These are phyloP conservation scores for Caenorhabditis sinica DNA, from an alignment of 2,888 invertebrate genomes.

Conservation along the genomic window DNA sequence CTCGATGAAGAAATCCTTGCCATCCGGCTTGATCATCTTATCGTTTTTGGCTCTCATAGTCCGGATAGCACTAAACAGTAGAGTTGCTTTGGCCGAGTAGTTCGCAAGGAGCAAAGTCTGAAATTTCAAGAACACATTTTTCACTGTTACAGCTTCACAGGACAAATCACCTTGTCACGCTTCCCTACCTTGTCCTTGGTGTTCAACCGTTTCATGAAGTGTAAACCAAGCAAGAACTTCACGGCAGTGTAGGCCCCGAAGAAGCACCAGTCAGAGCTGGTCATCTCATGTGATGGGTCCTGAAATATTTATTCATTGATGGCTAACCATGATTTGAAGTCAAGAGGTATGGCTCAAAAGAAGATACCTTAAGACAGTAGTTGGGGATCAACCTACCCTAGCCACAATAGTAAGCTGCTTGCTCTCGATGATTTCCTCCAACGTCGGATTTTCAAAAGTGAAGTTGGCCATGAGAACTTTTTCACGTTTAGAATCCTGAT, in stretches of 20 bases:
- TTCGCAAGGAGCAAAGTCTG: slow-evolving; percentile 28
- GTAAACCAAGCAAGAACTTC: slow-evolving; percentile 28
- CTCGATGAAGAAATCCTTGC: slow-evolving; percentile 49
- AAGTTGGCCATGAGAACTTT: slow-evolving; percentile 30
- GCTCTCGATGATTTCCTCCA: slow-evolving; percentile 35
- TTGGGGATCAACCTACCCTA: slow-evolving; percentile 9
- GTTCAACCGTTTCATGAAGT: slow-evolving; percentile 39
- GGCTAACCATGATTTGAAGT: no score
- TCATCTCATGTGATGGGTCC: slow-evolving; percentile 47
- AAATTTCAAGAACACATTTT: not conserved
- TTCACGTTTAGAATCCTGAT: slow-evolving; percentile 36
- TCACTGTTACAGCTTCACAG: not conserved
- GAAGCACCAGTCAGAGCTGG: slow-evolving; percentile 52
- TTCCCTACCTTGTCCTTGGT: slow-evolving; percentile 36
- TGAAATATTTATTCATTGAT: no score
- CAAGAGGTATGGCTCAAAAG: no score
- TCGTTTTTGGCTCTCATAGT: slow-evolving; percentile 51
- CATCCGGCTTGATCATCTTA: slow-evolving; percentile 56
- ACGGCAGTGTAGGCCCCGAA: slow-evolving; percentile 44
- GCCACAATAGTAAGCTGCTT: slow-evolving; percentile 2
- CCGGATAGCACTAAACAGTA: slow-evolving; percentile 52
- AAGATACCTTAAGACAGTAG: no score
- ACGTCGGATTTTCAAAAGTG: slow-evolving; percentile 47
- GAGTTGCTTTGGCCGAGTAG: slow-evolving; percentile 51
- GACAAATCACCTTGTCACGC: slow-evolving; percentile 4